A percentile compares a stretch with the other conserved stretches of the same genome.
Evolutionary conservation across 2,113 vertebrate genomes (phyloP).

Genomic region (Delphinus delphis): DNA sequence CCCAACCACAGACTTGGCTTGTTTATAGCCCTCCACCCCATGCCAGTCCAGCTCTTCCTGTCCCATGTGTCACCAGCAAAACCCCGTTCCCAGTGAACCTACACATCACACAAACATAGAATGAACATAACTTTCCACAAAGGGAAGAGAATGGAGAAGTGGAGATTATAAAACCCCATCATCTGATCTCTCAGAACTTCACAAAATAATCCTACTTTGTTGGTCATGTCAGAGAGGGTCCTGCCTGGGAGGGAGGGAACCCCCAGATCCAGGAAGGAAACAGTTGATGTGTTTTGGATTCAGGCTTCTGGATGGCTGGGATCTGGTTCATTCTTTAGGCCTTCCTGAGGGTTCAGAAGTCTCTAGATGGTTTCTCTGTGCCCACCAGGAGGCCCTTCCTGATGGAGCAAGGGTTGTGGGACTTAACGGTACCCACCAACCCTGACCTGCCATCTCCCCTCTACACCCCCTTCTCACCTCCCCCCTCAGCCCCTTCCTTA

Average conservation of each 20-base stretch:
- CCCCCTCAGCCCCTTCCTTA: background rate
- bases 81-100: background rate
- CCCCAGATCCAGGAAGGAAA: background rate
- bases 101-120: background rate
- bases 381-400: background rate
- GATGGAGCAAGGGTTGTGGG: background rate
- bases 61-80: background rate
- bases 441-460: background rate
- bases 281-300: background rate
- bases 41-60: background rate
- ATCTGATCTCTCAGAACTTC: background rate
- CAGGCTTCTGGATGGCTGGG: background rate
- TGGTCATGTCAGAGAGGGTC: background rate
- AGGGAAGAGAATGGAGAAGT: background rate
- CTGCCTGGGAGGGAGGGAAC: background rate
- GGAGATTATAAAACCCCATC: background rate
- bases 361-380: background rate
- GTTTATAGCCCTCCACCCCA: accelerated
- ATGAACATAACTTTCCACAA: background rate
- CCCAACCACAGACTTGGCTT: background rate
- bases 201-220: background rate
- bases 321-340: background rate
- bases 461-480: too few relatives aligned
- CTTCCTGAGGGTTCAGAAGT: background rate
- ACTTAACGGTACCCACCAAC: background rate